phyloP scores from a whole-genome alignment of 2,888 invertebrate species.

The Nymphalis urticae region DNA sequence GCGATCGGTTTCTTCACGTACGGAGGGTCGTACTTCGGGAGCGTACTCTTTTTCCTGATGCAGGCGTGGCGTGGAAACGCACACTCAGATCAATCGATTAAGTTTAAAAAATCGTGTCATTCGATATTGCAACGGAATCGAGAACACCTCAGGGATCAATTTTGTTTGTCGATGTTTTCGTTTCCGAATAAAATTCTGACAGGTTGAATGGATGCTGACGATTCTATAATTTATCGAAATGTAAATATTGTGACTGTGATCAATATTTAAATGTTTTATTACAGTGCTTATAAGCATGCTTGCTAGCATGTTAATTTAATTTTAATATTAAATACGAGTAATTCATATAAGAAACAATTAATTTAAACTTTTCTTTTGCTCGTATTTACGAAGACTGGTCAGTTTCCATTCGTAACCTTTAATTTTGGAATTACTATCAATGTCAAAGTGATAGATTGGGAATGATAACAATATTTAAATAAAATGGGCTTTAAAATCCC shows the following conservation, averaged over 20 bases:
- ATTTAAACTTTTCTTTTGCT: too few species aligned
- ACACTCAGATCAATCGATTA: slow-evolving; percentile 82
- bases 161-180: slow-evolving; percentile 48
- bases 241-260: too few species aligned
- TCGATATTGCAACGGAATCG: slow-evolving; percentile 52
- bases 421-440: slow-evolving; percentile 31
- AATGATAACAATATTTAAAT: slow-evolving; percentile 33
- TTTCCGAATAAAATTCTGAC: slow-evolving; percentile 44
- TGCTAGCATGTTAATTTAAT: too few species aligned
- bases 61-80: slow-evolving; percentile 80
- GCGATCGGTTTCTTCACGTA: slow-evolving; percentile 91
- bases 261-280: too few species aligned
- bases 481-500: slow-evolving; percentile 28
- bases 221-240: neutral
- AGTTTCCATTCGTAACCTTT: slow-evolving; percentile 38
- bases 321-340: too few species aligned
- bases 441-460: slow-evolving; percentile 31
- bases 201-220: slow-evolving; percentile 44
- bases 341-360: too few species aligned
- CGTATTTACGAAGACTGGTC: neutral
- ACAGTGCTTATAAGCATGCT: too few species aligned
- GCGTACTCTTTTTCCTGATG: slow-evolving; percentile 92
- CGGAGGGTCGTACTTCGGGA: slow-evolving; percentile 93
- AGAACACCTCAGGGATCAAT: slow-evolving; percentile 53
- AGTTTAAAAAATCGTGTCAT: slow-evolving; percentile 64